Base-by-base conservation (phyloP, 2,888 invertebrate genomes). In the Drosophila prolongata region DNA sequence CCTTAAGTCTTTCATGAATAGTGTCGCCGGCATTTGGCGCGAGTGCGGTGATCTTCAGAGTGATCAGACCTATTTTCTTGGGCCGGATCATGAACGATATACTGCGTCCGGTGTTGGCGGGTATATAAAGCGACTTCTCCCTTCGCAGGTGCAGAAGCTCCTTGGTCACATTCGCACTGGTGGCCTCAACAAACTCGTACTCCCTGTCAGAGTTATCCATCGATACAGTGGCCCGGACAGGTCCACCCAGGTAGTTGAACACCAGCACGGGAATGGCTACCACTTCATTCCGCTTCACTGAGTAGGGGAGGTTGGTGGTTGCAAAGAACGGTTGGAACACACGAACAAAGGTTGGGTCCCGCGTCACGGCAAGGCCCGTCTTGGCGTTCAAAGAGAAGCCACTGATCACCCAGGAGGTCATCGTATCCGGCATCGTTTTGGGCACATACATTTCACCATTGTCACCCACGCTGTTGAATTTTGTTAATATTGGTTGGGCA, bases 221-320 rank as follows among this genome's bases (percentile, higher is more conserved):
- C 0, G 96, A 96, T 0, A 99, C 95, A 82, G 97, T 96, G 0
- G 96, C 96, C 13, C 94, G 93, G 0, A 96, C 93, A 75, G 97
- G 95, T 67, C 95, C 95, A 11, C 95, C 95, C 92, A 97, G 94
- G 86, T 98, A 97, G 91, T 98, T 99, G 92, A 96, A 97, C 6
- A 99, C 95, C 3, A 97, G 95, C 11, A 97, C 95, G 47, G 98
- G 96, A 57, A 98, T 94, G 0, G 97, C 96, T 58, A 99, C 94
- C 10, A 96, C 95, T 93, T 99, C 99, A 27, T 98, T 98, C 67
- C 96, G 94, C 83, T 97, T 96, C 4, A 99, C 95, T 0, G 96
- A 95, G 85, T 97, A 96, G 0, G 99, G 99, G 44, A 99, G 93
- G 91, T 98, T 97, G 14, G 98, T 94, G 3, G 96, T 95, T 34